Evolutionary conservation across 2,888 invertebrate species (phyloP), one percentile per base, ranked within the genome.

Genomic region (Drosophila neonasuta): DNA sequence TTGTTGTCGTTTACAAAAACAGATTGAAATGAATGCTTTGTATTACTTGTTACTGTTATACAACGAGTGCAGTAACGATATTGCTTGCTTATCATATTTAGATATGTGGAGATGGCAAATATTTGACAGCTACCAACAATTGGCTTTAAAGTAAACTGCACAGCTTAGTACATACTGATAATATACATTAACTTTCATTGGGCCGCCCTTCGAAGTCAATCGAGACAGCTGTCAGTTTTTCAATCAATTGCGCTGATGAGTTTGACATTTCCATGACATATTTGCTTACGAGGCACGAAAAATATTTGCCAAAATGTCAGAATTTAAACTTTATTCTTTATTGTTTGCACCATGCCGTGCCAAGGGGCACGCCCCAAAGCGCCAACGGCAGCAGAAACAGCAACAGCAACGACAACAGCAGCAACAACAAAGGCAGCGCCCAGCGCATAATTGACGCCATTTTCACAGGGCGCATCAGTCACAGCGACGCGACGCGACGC

Each of bases 281-380:
- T 84, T 84, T 84, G 80, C 60, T 86, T 84, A 72, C 58, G 79
- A 66, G 60, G 77, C 83, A 80, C 80, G 86, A 68, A 68, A 81
- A 80, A 86, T 87, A 80, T 84, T 84, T 87, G 83, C 83, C 86
- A 78, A 84, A 82, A 84, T 87, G 83, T 87, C 83, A 87, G 81
- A 86, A 80, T 78, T 87, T 83, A 87, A 87, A 87, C 83, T 84
- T 86, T 78, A 76, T 71, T 50, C 73, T 57, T 57, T 48, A 42
- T 65, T 58, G 77, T 72, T 84, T 86, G 77, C 77, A 34, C 74
- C 81, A 81, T 86, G 79, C 69, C 86, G 84, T 84, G 84, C 70
- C 80, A 80, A 20, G 80, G 58, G 76, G 54, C 81, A 78, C 84
- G 84, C 84, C 84, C 83, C 69, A 48, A 42, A 32, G 20, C 51